phyloP scores from a whole-genome alignment of 2,113 vertebrate species.

The Lycocorax pyrrhopterus region DNA sequence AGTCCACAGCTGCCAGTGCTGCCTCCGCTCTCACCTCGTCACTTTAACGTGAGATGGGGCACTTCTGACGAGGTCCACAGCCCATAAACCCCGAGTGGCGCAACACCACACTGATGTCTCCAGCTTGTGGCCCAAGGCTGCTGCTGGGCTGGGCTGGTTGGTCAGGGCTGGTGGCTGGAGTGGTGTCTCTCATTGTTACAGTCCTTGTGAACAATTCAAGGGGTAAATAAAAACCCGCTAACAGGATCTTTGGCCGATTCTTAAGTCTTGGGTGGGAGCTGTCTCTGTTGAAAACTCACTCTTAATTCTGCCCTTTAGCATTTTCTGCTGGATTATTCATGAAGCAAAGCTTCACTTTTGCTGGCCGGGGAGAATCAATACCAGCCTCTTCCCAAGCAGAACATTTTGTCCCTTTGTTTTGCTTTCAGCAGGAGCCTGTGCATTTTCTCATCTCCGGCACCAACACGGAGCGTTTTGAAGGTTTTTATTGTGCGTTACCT shows the following conservation, averaged over 20 bases:
- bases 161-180: background rate
- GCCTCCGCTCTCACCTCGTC: rapidly evolving
- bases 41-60: background rate
- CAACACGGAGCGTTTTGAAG: background rate
- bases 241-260: background rate
- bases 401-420: background rate
- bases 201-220: background rate
- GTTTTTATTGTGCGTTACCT: background rate
- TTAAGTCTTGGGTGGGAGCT: background rate
- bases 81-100: rapidly evolving
- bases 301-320: background rate
- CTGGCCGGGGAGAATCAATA: background rate
- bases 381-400: background rate
- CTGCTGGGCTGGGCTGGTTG: background rate
- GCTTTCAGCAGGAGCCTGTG: background rate
- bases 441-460: background rate
- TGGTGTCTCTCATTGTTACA: background rate
- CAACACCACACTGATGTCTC: background rate
- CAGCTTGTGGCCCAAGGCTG: background rate
- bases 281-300: background rate
- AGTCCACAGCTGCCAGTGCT: background rate
- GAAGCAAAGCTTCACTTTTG: background rate
- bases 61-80: background rate
- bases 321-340: background rate
- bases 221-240: background rate